Conservation (phyloP, 2,888 invertebrate genomes). For the Protophormia terraenovae region DNA sequence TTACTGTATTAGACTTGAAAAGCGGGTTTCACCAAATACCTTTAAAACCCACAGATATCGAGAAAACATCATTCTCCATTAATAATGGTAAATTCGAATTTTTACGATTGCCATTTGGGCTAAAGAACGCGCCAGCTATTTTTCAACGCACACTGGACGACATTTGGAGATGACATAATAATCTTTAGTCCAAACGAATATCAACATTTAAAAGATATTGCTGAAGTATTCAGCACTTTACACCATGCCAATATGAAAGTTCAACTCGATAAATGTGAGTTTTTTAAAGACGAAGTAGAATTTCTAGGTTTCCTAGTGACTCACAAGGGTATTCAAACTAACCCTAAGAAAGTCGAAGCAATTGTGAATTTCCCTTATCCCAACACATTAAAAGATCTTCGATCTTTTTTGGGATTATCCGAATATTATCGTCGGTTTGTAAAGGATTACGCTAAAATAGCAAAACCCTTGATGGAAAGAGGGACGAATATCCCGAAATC, state of each 20-base stretch:
- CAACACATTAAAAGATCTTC: not conserved
- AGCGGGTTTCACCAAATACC: constrained; percentile 44
- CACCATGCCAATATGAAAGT: constrained; percentile 15
- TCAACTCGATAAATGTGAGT: constrained; percentile 16
- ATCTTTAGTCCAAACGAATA: not conserved
- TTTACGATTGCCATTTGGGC: constrained; percentile 16
- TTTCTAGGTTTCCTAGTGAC: constrained; percentile 14
- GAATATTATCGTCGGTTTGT: constrained; percentile 29
- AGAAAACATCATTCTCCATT: constrained; percentile 28
- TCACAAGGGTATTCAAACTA: no score
- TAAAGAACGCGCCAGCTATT: constrained; percentile 45
- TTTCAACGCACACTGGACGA: constrained; percentile 36
- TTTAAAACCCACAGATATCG: not conserved
- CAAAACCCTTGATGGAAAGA: constrained; percentile 32
- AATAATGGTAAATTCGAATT: constrained; percentile 32
- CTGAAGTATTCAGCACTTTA: not conserved
- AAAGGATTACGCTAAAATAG: constrained; percentile 24
- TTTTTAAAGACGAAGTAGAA: constrained; percentile 9
- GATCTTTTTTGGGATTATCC: constrained; percentile 1
- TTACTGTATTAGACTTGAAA: not conserved
- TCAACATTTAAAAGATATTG: not conserved
- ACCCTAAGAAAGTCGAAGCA: no score
- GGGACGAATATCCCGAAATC: constrained; percentile 2
- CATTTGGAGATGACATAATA: constrained; percentile 10
- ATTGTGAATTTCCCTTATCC: not conserved